Evolutionary conservation across 2,888 invertebrate species (phyloP).

Genomic region (Caenorhabditis sp.): DNA sequence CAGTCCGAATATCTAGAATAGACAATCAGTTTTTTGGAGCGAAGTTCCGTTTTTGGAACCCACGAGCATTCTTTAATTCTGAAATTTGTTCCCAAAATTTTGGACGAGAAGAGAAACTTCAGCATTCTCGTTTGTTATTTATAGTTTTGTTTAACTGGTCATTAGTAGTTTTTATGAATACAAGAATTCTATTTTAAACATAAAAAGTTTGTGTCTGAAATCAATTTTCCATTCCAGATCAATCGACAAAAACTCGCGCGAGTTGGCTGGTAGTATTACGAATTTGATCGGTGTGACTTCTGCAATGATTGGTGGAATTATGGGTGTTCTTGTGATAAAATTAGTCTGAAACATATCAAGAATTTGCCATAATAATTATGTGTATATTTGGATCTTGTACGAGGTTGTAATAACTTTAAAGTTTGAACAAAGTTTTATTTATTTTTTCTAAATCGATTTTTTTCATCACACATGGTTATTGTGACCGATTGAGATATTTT

Average conservation of each 20-base stretch:
- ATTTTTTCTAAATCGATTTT: background rate
- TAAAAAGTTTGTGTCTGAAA: too few relatives aligned
- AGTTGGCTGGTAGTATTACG: slow-evolving; percentile 41
- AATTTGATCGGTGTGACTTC: slow-evolving; percentile 42
- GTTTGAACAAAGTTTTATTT: background rate
- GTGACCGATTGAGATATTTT: background rate
- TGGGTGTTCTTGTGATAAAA: slow-evolving; percentile 41
- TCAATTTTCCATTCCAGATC: slow-evolving; percentile 11
- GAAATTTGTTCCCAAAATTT: too few relatives aligned
- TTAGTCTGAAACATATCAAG: slow-evolving; percentile 18
- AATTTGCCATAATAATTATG: background rate
- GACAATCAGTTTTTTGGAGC: too few relatives aligned
- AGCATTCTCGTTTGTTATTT: too few relatives aligned
- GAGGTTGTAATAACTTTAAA: background rate
- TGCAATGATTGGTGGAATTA: slow-evolving; percentile 40
- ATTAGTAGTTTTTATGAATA: too few relatives aligned
- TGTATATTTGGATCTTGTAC: background rate
- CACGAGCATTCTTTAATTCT: too few relatives aligned
- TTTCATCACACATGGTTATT: background rate
- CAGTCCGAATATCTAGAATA: too few relatives aligned
- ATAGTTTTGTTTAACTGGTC: too few relatives aligned
- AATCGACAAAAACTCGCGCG: slow-evolving; percentile 25
- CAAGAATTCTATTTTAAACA: too few relatives aligned
- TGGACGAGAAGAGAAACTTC: too few relatives aligned
- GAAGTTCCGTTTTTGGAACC: too few relatives aligned